phyloP scores from a whole-genome alignment of 1,140 invertebrate species.

The Zaprionus camerounensis region DNA sequence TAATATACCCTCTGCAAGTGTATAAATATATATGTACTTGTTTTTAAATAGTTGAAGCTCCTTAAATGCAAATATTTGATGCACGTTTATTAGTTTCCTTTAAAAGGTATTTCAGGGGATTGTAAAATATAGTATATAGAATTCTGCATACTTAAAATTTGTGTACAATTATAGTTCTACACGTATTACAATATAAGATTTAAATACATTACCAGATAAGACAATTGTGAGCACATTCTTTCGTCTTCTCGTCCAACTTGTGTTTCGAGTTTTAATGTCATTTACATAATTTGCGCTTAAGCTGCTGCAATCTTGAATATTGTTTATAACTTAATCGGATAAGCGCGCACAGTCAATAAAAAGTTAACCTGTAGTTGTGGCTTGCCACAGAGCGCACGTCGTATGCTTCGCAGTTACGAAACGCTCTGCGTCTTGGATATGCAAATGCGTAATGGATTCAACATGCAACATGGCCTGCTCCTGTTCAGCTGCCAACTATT shows the following conservation, averaged over 20 bases:
- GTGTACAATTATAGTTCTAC: neutral
- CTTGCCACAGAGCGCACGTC: neutral
- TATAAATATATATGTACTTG: too few relatives aligned
- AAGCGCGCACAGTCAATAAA: conserved; percentile 13
- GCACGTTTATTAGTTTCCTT: neutral
- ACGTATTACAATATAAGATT: neutral
- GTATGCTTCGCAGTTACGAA: neutral
- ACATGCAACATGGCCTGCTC: conserved; percentile 14
- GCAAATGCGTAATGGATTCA: conserved; percentile 49
- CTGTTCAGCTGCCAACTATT: conserved; percentile 13
- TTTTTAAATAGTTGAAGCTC: neutral
- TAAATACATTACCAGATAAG: neutral
- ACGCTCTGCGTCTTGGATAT: conserved; percentile 41
- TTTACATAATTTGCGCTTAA: conserved; percentile 1
- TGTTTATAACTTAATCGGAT: conserved; percentile 23
- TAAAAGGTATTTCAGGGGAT: neutral
- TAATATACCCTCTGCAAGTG: too few relatives aligned
- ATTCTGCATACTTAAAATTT: neutral
- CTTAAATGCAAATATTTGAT: neutral
- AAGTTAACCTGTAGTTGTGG: conserved; percentile 18
- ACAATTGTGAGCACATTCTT: neutral
- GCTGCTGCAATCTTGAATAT: conserved; percentile 1
- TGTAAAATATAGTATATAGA: neutral
- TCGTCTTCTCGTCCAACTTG: neutral
- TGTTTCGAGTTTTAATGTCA: neutral